Conservation (phyloP, 2,888 invertebrate genomes). For the Acronicta alni region DNA sequence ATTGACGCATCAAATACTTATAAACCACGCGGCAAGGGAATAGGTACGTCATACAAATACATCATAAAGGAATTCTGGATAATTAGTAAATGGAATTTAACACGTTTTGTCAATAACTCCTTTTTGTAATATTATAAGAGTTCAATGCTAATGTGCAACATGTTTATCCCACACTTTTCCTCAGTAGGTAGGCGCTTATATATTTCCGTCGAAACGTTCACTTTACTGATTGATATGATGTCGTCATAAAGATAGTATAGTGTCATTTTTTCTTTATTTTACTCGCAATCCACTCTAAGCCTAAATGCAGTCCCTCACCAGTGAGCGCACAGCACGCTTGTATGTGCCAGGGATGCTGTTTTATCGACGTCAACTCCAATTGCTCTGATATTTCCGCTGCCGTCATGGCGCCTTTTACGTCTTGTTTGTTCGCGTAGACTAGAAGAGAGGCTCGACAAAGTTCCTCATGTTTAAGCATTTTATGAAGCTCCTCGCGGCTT, state of each 20-base stretch:
- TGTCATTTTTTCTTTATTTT: constrained; percentile 48
- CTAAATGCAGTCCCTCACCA: constrained; percentile 93
- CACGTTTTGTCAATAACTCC: not conserved
- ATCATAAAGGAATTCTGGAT: not conserved
- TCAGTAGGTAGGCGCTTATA: not conserved
- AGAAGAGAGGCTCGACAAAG: constrained; percentile 97
- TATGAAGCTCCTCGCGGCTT: constrained; percentile 97
- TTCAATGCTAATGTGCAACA: not conserved
- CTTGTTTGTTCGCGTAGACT: constrained; percentile 98
- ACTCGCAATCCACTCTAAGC: constrained; percentile 47
- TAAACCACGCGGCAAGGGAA: not conserved
- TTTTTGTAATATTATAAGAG: not conserved
- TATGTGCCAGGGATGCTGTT: constrained; percentile 99
- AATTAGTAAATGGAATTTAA: not conserved
- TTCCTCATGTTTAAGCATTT: constrained; percentile 98
- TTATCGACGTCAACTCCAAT: constrained; percentile 97
- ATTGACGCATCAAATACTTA: not conserved
- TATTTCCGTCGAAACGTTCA: not conserved
- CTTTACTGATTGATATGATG: not conserved
- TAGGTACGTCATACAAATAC: not conserved
- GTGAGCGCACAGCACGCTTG: constrained; percentile 99
- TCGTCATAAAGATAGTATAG: too few species aligned
- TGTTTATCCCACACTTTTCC: not conserved
- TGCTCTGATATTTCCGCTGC: constrained; percentile 42
- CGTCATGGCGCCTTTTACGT: constrained; percentile 43